Evolutionary conservation across 2,113 vertebrate genomes (phyloP).

Genomic region (Dendrocopos noguchii): DNA sequence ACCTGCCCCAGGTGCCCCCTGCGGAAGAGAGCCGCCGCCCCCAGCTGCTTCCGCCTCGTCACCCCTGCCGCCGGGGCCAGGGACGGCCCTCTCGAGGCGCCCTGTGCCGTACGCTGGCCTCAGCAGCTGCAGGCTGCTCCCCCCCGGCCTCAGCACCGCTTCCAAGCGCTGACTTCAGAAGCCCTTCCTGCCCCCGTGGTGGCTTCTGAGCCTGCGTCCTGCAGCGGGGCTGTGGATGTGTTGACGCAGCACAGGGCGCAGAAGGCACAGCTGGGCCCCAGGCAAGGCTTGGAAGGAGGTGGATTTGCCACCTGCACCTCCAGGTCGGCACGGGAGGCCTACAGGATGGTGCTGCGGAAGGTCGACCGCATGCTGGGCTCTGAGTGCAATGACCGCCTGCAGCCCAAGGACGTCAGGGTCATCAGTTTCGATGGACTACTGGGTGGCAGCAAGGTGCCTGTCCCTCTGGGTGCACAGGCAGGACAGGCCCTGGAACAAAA

Average conservation of each 20-base stretch:
- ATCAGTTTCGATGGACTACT: not conserved
- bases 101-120: accelerated
- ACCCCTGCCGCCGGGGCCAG: too few species aligned
- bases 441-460: not conserved
- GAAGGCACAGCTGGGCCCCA: too few species aligned
- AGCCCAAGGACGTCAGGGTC: not conserved
- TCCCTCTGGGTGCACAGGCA: accelerated
- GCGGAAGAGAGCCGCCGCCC: accelerated
- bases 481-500: not conserved
- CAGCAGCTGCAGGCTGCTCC: accelerated
- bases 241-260: too few species aligned
- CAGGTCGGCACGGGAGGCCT: accelerated
- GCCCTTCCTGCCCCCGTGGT: accelerated
- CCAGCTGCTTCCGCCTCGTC: accelerated
- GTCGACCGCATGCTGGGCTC: not conserved
- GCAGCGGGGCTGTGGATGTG: accelerated
- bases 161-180: accelerated
- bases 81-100: accelerated
- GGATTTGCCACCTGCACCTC: too few species aligned
- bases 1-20: accelerated
- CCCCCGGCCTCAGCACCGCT: accelerated
- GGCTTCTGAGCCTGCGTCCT: not conserved
- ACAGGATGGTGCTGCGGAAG: accelerated
- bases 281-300: too few species aligned
- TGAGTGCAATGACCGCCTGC: accelerated